Base-by-base conservation (phyloP, 2,797 vertebrate genomes). In the Megaceryle alcyon region DNA sequence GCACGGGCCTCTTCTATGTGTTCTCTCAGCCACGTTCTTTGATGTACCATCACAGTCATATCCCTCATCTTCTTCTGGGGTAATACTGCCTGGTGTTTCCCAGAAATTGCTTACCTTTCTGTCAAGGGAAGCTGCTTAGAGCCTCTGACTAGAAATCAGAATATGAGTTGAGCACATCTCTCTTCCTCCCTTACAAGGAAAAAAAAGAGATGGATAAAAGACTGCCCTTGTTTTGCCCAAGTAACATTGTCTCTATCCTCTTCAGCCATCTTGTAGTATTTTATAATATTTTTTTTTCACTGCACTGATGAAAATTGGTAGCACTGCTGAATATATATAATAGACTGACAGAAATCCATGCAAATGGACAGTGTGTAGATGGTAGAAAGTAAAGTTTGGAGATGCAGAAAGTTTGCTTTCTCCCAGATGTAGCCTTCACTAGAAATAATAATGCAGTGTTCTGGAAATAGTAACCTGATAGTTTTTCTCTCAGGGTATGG, bases 81-180 rank as follows among this genome's bases (percentile, higher is more conserved):
- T 64, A 65, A 41, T 48, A 35, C 59, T 84, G 54, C 72, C 64
- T 85, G 26, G 86, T 88, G 44, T 88, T 90, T 90, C 70, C 53
- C 49, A 82, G 90, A 80, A 94, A 96, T 90, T 90, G 44, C 73
- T 91, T 77, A 88, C 88, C 81, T 90, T 29, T 90, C 73, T 92
- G 81, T 94, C 73, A 75, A 82, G 56, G 23, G 72, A 91, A 92
- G 35, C 69, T 90, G 54, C 73, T 82, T 79, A 37, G 57, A 68
- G 88, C 70, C 82, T 28, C 75, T 56, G 59, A 68, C 56, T 68
- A 86, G 89, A 86, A 91, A 90, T 76, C 59, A 63, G 78, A 43
- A 41, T 82, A 72, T 76, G 56, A 1, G 3, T 54, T 43, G 29
- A 54, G 61, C 23, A 64, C 46, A 71, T 64, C 14, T 9, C 7